A percentile compares a stretch with the other conserved stretches of the same genome.
These are phyloP conservation scores for Aphaenogaster ashmeadi DNA, from an alignment of 1,140 invertebrate species.

Conservation along the genomic window DNA sequence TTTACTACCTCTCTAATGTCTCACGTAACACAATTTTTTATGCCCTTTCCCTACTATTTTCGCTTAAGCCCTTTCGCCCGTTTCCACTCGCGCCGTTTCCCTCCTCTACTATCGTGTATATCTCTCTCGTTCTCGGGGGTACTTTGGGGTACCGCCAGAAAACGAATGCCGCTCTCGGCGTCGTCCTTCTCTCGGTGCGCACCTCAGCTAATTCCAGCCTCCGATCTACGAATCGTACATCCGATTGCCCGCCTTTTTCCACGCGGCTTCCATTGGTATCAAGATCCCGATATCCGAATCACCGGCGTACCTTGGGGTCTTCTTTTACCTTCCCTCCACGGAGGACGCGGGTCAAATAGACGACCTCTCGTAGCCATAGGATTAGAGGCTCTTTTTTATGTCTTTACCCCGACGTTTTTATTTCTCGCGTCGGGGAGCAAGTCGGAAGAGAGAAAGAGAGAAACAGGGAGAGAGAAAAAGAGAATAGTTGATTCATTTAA, in stretches of 20 bases:
- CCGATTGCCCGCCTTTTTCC: constrained; percentile 41
- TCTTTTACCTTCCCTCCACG: neutral
- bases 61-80: neutral
- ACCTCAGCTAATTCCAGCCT: constrained; percentile 51
- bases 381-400: constrained; percentile 51
- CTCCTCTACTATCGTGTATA: neutral
- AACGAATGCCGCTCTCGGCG: constrained; percentile 52
- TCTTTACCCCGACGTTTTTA: constrained; percentile 33
- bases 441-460: neutral
- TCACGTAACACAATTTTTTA: constrained; percentile 21
- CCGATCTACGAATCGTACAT: constrained; percentile 57
- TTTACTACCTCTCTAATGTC: constrained; percentile 6
- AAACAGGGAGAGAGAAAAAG: neutral
- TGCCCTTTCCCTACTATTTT: constrained; percentile 25
- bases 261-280: constrained; percentile 38
- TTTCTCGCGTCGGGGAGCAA: constrained; percentile 3
- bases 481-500: constrained; percentile 16
- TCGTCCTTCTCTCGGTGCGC: constrained; percentile 38
- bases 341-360: constrained; percentile 37
- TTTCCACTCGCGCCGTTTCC: neutral
- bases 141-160: constrained; percentile 5
- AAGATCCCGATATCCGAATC: constrained; percentile 48
- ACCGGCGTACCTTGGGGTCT: neutral
- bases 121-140: neutral
- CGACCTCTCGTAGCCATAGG: constrained; percentile 33